Evolutionary conservation across 2,888 invertebrate genomes (phyloP).

Genomic region (Liodrosophila aerea): DNA sequence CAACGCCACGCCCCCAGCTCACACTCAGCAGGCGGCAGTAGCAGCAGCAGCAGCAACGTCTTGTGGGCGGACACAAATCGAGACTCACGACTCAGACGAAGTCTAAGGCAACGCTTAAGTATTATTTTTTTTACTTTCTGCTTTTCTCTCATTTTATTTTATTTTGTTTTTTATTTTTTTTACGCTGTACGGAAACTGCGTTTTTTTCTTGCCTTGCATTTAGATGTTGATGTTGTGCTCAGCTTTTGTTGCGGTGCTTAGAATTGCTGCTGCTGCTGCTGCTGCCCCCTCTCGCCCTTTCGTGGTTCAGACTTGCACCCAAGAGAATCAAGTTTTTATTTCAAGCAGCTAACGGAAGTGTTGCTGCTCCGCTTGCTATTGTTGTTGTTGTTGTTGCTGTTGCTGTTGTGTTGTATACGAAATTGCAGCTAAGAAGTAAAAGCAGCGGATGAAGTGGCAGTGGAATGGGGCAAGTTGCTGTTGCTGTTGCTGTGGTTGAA

Average conservation of each 20-base stretch:
- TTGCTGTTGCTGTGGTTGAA: constrained; percentile 35
- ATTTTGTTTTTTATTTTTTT: constrained; percentile 21
- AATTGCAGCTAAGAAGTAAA: constrained; percentile 65
- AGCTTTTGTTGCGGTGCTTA: constrained; percentile 74
- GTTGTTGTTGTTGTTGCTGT: constrained; percentile 36
- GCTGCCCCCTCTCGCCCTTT: background rate
- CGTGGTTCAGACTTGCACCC: constrained; percentile 16
- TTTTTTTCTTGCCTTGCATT: constrained; percentile 67
- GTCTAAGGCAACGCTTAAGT: constrained; percentile 64
- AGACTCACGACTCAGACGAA: constrained; percentile 68
- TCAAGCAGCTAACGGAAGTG: constrained; percentile 75
- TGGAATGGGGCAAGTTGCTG: no score
- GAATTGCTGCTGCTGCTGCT: constrained; percentile 49
- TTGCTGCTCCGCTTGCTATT: constrained; percentile 40
- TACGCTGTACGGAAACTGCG: constrained; percentile 68
- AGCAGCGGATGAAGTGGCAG: no score
- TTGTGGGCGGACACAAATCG: constrained; percentile 68
- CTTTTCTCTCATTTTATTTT: constrained; percentile 25
- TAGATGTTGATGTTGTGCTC: constrained; percentile 69
- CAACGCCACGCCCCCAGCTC: constrained; percentile 63
- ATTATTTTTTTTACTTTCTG: constrained; percentile 38
- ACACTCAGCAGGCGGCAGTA: constrained; percentile 9
- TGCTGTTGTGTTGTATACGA: constrained; percentile 37
- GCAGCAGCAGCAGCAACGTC: constrained; percentile 20
- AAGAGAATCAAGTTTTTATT: constrained; percentile 71